Evolutionary conservation across 2,888 invertebrate genomes (phyloP).

Genomic region (Cheilosia impressa): DNA sequence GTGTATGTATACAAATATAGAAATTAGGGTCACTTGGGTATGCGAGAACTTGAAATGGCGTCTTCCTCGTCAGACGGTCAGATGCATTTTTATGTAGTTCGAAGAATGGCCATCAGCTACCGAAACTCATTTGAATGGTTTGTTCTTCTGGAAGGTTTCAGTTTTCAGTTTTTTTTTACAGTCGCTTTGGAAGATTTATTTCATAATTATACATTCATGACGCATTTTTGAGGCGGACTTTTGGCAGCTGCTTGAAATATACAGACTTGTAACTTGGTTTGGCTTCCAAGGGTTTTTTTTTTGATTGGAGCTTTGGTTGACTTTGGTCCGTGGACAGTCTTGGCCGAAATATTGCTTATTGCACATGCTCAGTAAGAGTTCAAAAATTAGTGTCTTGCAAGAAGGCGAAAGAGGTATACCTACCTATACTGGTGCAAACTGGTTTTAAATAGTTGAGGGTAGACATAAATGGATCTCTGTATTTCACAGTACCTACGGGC

Average conservation of each 20-base stretch:
- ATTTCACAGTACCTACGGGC: too few species aligned
- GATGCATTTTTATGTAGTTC: constrained; percentile 12
- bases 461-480: too few species aligned
- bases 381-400: too few species aligned
- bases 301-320: too few species aligned
- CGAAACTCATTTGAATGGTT: constrained; percentile 14
- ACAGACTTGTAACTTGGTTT: not conserved
- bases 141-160: not conserved
- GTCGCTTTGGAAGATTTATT: not conserved
- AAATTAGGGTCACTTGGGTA: constrained; percentile 61
- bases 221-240: not conserved
- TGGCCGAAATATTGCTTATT: too few species aligned
- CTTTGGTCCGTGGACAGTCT: too few species aligned
- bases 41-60: constrained; percentile 39
- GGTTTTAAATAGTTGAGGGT: too few species aligned
- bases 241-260: not conserved
- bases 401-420: too few species aligned
- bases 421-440: too few species aligned
- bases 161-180: not conserved
- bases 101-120: constrained; percentile 23
- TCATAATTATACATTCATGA: not conserved
- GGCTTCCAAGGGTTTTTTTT: too few species aligned
- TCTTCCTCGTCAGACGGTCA: not conserved
- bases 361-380: too few species aligned
- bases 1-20: constrained; percentile 49